Percentiles rank a stretch among this genome's conserved stretches.
These are phyloP conservation scores for Actinia tenebrosa DNA, from an alignment of 64 coral and sea anemone genomes.

Conservation along the genomic window DNA sequence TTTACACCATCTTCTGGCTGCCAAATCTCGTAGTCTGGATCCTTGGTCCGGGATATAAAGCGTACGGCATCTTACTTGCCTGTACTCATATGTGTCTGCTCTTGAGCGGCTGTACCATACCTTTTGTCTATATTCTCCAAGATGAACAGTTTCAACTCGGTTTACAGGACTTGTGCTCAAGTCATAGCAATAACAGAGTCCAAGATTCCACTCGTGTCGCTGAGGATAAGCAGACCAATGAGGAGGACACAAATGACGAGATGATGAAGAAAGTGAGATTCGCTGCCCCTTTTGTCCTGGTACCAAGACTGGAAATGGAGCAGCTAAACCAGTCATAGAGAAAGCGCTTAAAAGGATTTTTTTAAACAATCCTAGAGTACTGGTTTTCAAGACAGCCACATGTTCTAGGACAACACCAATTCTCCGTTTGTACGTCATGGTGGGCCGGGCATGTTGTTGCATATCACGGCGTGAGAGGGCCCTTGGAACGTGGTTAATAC, in stretches of 20 bases:
- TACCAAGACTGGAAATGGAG: constrained; percentile 18
- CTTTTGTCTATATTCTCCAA: not conserved
- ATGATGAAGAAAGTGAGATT: constrained; percentile 17
- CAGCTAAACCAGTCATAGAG: not conserved
- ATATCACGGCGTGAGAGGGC: too few relatives aligned
- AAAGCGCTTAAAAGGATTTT: not conserved
- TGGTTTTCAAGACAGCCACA: too few relatives aligned
- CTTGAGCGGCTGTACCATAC: not conserved
- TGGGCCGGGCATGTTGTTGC: too few relatives aligned
- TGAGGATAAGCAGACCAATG: not conserved
- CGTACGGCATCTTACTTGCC: not conserved
- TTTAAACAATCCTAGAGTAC: too few relatives aligned
- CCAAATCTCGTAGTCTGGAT: constrained; percentile 10
- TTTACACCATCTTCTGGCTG: constrained; percentile 4
- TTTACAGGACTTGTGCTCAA: not conserved
- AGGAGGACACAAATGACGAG: not conserved
- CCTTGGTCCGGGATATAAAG: not conserved
- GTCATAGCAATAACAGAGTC: not conserved
- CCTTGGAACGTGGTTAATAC: too few relatives aligned
- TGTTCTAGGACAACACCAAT: too few relatives aligned
- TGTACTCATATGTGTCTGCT: not conserved
- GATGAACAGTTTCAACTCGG: constrained; percentile 13
- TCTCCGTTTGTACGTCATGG: too few relatives aligned
- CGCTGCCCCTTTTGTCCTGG: constrained; percentile 3
- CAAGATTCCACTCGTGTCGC: not conserved